Percentiles rank a stretch among this genome's conserved stretches.
phyloP scores from a whole-genome alignment of 2,797 vertebrate species.

The Sparus aurata region DNA sequence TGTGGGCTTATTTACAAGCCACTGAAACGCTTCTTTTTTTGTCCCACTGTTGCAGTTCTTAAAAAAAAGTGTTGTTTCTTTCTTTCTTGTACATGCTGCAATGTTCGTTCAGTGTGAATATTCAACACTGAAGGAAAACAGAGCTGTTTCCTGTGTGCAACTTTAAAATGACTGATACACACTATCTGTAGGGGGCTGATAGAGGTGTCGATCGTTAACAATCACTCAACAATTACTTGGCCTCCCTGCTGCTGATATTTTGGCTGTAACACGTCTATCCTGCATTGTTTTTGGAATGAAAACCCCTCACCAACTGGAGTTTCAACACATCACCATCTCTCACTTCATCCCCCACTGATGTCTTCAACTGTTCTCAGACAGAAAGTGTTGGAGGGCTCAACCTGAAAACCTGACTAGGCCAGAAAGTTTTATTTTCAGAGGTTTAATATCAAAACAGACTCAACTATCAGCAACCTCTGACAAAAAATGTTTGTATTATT shows the following conservation, averaged over 20 bases:
- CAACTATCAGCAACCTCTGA: neutral
- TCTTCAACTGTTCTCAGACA: slow-evolving; percentile 9
- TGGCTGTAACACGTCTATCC: slow-evolving; percentile 19
- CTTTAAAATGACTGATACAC: neutral
- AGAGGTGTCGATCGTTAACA: neutral
- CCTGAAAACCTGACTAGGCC: neutral
- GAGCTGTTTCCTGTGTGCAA: too few species aligned
- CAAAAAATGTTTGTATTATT: too few species aligned
- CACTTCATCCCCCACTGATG: slow-evolving; percentile 15
- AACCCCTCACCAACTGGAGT: slow-evolving; percentile 37
- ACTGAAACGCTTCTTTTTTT: too few species aligned
- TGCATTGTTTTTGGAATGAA: slow-evolving; percentile 28
- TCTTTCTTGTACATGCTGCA: too few species aligned
- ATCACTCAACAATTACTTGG: slow-evolving; percentile 4
- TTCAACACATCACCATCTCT: slow-evolving; percentile 42
- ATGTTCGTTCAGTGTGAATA: too few species aligned
- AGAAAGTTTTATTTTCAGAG: neutral
- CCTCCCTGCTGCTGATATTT: neutral
- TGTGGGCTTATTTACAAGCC: too few species aligned
- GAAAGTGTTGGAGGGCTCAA: slow-evolving; percentile 1
- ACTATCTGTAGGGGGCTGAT: neutral
- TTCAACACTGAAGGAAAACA: too few species aligned
- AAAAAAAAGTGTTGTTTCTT: too few species aligned
- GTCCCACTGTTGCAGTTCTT: too few species aligned
- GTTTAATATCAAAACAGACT: neutral